phyloP scores from a whole-genome alignment of 2,888 invertebrate genomes.

The Tetrapedia diversipes region DNA sequence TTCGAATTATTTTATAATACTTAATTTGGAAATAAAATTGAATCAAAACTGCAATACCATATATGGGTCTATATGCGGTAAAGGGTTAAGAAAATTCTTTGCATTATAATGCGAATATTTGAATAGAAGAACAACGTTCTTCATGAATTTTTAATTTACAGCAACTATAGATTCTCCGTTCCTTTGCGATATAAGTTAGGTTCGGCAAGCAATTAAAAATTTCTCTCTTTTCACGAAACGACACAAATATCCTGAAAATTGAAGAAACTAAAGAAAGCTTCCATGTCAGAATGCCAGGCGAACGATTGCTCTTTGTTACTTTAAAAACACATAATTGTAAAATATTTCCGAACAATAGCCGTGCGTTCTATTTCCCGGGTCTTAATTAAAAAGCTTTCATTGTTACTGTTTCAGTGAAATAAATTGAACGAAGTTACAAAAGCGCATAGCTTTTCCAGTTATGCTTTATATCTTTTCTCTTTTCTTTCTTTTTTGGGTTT shows the following conservation, averaged over 20 bases:
- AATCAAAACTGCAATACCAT: too few species aligned
- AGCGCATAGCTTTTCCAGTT: neutral
- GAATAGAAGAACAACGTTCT: constrained; percentile 17
- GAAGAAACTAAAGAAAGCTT: neutral
- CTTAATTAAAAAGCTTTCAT: constrained; percentile 16
- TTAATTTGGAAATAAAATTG: too few species aligned
- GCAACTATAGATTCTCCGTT: too few species aligned
- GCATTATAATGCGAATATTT: constrained; percentile 1
- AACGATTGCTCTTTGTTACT: neutral
- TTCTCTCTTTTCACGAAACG: neutral
- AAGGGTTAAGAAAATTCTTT: constrained; percentile 57
- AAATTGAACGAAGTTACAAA: neutral
- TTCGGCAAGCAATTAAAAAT: too few species aligned
- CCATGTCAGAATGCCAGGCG: neutral
- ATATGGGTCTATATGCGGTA: too few species aligned
- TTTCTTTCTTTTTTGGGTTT: neutral
- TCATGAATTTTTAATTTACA: constrained; percentile 45
- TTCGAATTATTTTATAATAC: too few species aligned
- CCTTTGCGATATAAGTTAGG: too few species aligned
- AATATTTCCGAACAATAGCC: neutral
- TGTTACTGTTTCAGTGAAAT: neutral
- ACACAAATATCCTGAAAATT: neutral
- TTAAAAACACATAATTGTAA: neutral
- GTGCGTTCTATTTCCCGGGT: neutral
- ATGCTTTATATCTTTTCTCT: neutral